phyloP scores from a whole-genome alignment of 2,113 vertebrate genomes.

The Sylvilagus bachmani region DNA sequence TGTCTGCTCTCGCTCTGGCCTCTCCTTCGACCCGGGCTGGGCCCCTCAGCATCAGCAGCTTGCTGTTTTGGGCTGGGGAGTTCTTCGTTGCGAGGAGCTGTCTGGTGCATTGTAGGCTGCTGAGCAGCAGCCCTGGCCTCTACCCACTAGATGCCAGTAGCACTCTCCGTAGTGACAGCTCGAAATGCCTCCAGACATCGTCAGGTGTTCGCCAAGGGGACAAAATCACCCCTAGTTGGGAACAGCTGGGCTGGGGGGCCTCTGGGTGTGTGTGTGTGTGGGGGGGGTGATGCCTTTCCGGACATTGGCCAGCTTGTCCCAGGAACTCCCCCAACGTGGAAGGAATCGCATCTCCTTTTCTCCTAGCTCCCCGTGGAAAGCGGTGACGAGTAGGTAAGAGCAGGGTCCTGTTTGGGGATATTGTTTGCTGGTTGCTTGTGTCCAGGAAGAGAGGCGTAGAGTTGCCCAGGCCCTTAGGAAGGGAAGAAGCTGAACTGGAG shows the following conservation, averaged over 20 bases:
- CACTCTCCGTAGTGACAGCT: not conserved
- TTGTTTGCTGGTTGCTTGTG: not conserved
- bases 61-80: not conserved
- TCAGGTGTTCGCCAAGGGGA: not conserved
- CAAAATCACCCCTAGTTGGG: not conserved
- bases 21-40: not conserved
- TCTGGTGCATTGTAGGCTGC: not conserved
- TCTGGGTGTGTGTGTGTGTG: too few species aligned
- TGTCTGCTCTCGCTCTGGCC: too few species aligned
- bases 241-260: not conserved
- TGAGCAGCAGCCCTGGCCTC: not conserved
- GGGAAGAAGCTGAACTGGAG: slow-evolving; percentile 55
- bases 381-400: not conserved
- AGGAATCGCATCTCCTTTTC: slow-evolving; percentile 9
- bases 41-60: not conserved
- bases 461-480: not conserved
- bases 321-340: not conserved
- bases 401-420: not conserved
- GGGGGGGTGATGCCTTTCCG: not conserved
- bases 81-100: not conserved
- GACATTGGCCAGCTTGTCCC: not conserved
- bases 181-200: not conserved
- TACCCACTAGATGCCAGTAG: not conserved
- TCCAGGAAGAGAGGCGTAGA: not conserved
- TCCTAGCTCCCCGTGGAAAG: not conserved